These are phyloP conservation scores for Drosophila kohkoa DNA, from an alignment of 1,140 invertebrate genomes.

Conservation along the genomic window DNA sequence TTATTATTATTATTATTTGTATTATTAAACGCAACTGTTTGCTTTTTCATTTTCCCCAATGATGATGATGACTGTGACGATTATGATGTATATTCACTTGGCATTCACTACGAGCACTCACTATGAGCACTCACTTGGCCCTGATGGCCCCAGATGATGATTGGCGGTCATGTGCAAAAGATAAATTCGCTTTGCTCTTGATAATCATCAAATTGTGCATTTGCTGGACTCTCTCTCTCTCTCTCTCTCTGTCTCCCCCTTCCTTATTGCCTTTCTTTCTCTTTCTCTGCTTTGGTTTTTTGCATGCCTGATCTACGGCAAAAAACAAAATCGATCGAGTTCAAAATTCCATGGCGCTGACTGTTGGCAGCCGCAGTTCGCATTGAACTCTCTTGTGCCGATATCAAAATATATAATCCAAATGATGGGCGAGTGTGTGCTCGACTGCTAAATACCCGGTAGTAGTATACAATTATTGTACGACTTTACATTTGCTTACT, in stretches of 20 bases:
- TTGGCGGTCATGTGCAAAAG: slow-evolving; percentile 28
- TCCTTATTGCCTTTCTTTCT: neutral
- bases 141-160: slow-evolving; percentile 20
- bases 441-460: neutral
- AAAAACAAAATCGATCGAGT: slow-evolving; percentile 45
- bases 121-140: slow-evolving; percentile 17
- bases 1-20: slow-evolving; percentile 4
- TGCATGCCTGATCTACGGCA: slow-evolving; percentile 41
- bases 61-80: neutral
- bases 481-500: too few relatives aligned
- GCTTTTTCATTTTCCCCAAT: neutral
- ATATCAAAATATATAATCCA: slow-evolving; percentile 21
- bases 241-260: neutral
- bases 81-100: slow-evolving; percentile 25
- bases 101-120: too few relatives aligned
- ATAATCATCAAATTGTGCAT: slow-evolving; percentile 6
- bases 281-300: neutral
- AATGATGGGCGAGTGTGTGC: neutral
- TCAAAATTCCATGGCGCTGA: slow-evolving; percentile 33
- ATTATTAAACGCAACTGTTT: neutral
- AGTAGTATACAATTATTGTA: too few relatives aligned
- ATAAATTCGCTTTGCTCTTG: slow-evolving; percentile 8
- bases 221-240: neutral
- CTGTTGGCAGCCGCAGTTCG: slow-evolving; percentile 4
- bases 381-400: slow-evolving; percentile 33